A percentile compares a stretch with the other conserved stretches of the same genome.
Conservation (phyloP, 2,113 vertebrate genomes). For the Anhinga rufa region DNA sequence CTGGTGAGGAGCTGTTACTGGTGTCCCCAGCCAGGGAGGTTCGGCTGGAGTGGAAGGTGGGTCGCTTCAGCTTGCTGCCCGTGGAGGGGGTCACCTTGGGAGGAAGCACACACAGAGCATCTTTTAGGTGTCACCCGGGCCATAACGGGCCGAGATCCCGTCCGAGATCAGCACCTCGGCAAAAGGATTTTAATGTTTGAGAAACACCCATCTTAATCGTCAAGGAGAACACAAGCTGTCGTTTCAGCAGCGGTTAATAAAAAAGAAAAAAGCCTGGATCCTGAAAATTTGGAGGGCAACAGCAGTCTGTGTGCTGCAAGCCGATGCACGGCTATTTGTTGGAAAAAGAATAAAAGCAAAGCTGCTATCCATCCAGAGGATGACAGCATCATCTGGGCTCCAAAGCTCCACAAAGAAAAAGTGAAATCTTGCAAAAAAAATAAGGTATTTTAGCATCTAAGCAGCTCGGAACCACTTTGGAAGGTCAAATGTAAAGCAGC, state of each 20-base stretch:
- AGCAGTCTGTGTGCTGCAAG: neutral
- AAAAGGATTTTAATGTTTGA: neutral
- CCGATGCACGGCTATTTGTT: neutral
- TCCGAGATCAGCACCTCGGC: neutral
- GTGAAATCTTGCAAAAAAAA: neutral
- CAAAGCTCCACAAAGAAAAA: neutral
- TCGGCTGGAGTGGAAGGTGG: conserved; percentile 92
- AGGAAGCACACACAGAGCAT: neutral
- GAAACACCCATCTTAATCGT: conserved; percentile 54
- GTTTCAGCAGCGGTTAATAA: neutral
- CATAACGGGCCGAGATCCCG: accelerated
- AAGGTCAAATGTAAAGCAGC: accelerated
- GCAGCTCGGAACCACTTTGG: neutral
- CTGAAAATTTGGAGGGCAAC: neutral
- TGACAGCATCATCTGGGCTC: neutral
- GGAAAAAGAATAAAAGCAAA: neutral
- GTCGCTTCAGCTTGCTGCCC: conserved; percentile 90
- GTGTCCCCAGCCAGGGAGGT: conserved; percentile 93
- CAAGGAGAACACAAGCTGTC: conserved; percentile 12
- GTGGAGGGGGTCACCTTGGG: conserved; percentile 80
- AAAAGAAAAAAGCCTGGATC: neutral
- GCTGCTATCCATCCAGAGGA: neutral
- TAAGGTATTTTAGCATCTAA: neutral
- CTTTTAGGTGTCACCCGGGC: neutral
- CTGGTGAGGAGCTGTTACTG: conserved; percentile 80